These are phyloP conservation scores for Axea sp. DNA, from an alignment of 2,888 invertebrate species.

Conservation along the genomic window DNA sequence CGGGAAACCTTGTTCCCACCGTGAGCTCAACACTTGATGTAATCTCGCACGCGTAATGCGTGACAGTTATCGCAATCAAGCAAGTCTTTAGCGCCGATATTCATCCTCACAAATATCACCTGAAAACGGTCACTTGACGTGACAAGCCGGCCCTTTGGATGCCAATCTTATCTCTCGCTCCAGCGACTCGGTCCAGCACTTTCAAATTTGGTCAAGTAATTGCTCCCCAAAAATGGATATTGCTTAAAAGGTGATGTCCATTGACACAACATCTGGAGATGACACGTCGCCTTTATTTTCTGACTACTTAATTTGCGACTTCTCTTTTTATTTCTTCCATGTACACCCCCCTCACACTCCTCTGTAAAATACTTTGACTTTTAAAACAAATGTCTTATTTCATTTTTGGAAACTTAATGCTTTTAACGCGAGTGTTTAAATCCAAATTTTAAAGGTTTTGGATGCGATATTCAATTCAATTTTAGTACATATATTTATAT, in stretches of 20 bases:
- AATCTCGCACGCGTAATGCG: slow-evolving; percentile 48
- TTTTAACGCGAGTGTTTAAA: no score
- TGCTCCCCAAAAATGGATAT: background rate
- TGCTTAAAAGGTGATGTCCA: slow-evolving; percentile 6
- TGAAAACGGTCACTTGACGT: slow-evolving; percentile 34
- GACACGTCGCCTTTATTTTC: slow-evolving; percentile 3
- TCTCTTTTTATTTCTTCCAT: no score
- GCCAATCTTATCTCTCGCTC: slow-evolving; percentile 3
- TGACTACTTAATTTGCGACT: background rate
- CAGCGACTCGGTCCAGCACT: slow-evolving; percentile 11
- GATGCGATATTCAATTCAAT: no score
- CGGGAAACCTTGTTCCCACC: slow-evolving; percentile 45
- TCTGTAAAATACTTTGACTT: no score
- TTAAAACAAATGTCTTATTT: no score
- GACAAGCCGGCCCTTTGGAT: slow-evolving; percentile 21
- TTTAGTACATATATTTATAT: no score
- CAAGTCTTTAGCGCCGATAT: slow-evolving; percentile 27
- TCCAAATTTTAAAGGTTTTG: no score
- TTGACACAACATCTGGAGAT: background rate
- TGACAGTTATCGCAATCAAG: slow-evolving; percentile 44
- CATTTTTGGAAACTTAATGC: no score
- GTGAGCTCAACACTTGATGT: no score
- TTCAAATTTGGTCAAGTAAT: slow-evolving; percentile 15
- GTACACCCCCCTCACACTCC: no score
- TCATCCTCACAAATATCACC: slow-evolving; percentile 29